These are phyloP conservation scores for Lypha dubia DNA, from an alignment of 2,888 invertebrate genomes.

Conservation along the genomic window DNA sequence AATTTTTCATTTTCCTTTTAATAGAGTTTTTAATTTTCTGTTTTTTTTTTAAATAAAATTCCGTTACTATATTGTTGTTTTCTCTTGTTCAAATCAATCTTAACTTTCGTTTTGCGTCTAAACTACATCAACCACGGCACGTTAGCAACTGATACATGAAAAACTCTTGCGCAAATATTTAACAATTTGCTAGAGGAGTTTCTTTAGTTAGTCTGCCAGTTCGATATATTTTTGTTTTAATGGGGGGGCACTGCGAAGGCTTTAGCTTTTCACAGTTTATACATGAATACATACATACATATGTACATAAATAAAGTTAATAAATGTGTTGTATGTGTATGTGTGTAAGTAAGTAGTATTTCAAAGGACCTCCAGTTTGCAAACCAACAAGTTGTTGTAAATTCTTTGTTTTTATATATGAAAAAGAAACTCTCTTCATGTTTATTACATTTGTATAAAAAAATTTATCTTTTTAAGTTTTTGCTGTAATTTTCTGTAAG, in stretches of 20 bases:
- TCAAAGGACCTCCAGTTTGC: neutral
- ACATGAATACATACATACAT: no score
- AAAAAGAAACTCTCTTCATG: neutral
- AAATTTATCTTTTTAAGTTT: slow-evolving; percentile 21
- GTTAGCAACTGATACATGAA: slow-evolving; percentile 69
- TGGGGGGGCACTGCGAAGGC: slow-evolving; percentile 1
- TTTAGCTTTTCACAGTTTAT: slow-evolving; percentile 32
- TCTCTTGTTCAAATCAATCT: slow-evolving; percentile 1
- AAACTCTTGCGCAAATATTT: slow-evolving; percentile 73
- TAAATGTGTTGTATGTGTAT: slow-evolving; percentile 26
- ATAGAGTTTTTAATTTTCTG: slow-evolving; percentile 23
- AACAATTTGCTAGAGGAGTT: slow-evolving; percentile 62
- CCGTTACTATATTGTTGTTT: slow-evolving; percentile 40
- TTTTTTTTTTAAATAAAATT: slow-evolving; percentile 22
- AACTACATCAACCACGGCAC: slow-evolving; percentile 69
- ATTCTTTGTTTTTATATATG: slow-evolving; percentile 12
- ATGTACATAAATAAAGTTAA: slow-evolving; percentile 32
- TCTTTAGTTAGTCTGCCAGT: slow-evolving; percentile 26
- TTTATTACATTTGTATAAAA: neutral
- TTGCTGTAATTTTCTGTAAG: slow-evolving; percentile 28
- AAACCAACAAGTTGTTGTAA: slow-evolving; percentile 70
- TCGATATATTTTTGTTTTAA: slow-evolving; percentile 43
- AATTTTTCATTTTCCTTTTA: slow-evolving; percentile 4
- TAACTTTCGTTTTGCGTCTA: slow-evolving; percentile 32
- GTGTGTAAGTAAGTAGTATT: slow-evolving; percentile 33